Conservation (phyloP, 2,888 invertebrate species). For the Apamea epomidion region DNA sequence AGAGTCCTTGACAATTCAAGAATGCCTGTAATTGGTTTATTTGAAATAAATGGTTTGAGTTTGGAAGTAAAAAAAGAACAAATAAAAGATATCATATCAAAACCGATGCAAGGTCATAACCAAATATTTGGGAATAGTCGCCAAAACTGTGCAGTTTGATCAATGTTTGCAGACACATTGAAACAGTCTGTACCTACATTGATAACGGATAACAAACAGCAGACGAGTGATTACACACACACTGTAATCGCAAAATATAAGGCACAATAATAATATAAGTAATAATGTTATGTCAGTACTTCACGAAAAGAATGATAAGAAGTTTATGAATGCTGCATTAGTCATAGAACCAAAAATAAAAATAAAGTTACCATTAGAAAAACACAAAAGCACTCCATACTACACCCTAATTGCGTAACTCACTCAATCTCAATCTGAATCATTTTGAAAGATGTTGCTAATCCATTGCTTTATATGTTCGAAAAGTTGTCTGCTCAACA, state of each 20-base stretch:
- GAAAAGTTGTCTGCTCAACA: no score
- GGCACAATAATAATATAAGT: slow-evolving; percentile 8
- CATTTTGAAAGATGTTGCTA: no score
- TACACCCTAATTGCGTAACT: no score
- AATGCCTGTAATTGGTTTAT: no score
- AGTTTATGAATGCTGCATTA: slow-evolving; percentile 23
- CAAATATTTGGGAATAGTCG: slow-evolving; percentile 18
- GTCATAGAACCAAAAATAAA: neutral
- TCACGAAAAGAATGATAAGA: slow-evolving; percentile 44
- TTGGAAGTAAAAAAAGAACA: neutral
- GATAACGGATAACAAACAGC: slow-evolving; percentile 48
- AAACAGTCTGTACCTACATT: slow-evolving; percentile 31
- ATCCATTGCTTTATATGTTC: no score
- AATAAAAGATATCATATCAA: slow-evolving; percentile 8
- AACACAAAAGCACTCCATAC: neutral
- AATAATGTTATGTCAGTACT: slow-evolving; percentile 29
- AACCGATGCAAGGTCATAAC: slow-evolving; percentile 1
- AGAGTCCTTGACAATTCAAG: no score
- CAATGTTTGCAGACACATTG: slow-evolving; percentile 22
- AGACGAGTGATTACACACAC: slow-evolving; percentile 35
- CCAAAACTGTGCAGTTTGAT: neutral
- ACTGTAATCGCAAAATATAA: slow-evolving; percentile 45
- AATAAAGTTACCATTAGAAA: neutral
- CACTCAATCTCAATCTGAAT: no score
- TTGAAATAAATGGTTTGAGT: no score